phyloP scores from a whole-genome alignment of 2,113 vertebrate genomes.

The Morone saxatilis region DNA sequence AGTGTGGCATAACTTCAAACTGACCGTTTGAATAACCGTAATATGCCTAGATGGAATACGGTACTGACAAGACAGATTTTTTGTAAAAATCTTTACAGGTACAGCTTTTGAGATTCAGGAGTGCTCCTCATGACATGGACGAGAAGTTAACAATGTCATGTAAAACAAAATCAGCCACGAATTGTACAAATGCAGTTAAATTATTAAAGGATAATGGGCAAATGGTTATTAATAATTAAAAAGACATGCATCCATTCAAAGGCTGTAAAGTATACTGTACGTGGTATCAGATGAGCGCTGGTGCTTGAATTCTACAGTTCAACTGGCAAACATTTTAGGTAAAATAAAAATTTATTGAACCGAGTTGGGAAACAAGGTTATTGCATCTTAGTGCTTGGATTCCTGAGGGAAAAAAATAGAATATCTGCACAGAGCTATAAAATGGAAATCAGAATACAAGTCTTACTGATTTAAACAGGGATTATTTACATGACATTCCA shows the following conservation, averaged over 20 bases:
- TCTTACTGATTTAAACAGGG: background rate
- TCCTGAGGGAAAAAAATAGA: background rate
- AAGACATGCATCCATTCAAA: constrained; percentile 18
- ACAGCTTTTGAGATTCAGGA: background rate
- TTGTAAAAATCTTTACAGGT: background rate
- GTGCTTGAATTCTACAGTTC: background rate
- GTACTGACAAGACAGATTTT: background rate
- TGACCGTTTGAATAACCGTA: background rate
- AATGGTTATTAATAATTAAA: constrained; percentile 60
- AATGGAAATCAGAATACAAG: background rate
- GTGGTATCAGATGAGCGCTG: background rate
- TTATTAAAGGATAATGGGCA: constrained; percentile 52
- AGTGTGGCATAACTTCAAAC: background rate
- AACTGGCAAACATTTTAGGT: background rate
- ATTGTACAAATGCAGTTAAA: constrained; percentile 51
- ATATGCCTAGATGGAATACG: background rate
- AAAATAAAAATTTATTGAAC: constrained; percentile 6
- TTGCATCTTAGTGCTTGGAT: background rate
- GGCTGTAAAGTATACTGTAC: background rate
- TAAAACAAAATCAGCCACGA: constrained; percentile 40
- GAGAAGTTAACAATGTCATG: constrained; percentile 33
- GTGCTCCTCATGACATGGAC: background rate
- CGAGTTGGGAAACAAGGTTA: no score
- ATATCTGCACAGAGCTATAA: background rate
- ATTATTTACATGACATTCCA: constrained; percentile 22